Conservation (phyloP, 2,113 vertebrate genomes). For the Rhinichthys klamathensis region DNA sequence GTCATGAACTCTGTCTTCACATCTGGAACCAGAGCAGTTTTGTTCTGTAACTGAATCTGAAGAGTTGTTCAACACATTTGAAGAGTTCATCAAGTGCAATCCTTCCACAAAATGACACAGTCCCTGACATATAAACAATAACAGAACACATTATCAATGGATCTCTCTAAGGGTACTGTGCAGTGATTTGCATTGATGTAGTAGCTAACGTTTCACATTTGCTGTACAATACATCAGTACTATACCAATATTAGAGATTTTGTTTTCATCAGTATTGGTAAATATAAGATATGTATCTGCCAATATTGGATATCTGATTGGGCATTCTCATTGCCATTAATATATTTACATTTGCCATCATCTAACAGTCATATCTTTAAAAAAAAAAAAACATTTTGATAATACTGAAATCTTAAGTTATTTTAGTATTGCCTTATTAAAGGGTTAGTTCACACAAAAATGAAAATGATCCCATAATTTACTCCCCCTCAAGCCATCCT, state of each 20-base stretch:
- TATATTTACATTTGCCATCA: neutral
- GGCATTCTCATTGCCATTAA: neutral
- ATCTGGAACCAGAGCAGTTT: constrained; percentile 8
- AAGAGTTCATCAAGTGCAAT: neutral
- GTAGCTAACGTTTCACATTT: neutral
- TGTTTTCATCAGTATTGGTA: neutral
- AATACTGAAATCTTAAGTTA: neutral
- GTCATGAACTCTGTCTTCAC: constrained; percentile 18
- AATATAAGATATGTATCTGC: neutral
- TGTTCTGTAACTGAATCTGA: neutral
- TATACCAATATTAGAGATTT: too few species aligned
- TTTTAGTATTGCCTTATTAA: neutral
- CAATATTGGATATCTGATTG: neutral
- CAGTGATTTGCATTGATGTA: neutral
- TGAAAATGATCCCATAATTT: too few species aligned
- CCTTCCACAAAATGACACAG: neutral
- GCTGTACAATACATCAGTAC: neutral
- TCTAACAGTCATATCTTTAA: too few species aligned
- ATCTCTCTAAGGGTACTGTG: neutral
- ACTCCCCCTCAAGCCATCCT: too few species aligned
- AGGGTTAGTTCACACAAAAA: too few species aligned
- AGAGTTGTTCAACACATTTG: neutral
- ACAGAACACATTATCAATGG: neutral
- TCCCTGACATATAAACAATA: neutral
- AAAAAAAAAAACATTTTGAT: neutral